These are phyloP conservation scores for Gila orcuttii DNA, from an alignment of 2,113 vertebrate species.

Conservation along the genomic window DNA sequence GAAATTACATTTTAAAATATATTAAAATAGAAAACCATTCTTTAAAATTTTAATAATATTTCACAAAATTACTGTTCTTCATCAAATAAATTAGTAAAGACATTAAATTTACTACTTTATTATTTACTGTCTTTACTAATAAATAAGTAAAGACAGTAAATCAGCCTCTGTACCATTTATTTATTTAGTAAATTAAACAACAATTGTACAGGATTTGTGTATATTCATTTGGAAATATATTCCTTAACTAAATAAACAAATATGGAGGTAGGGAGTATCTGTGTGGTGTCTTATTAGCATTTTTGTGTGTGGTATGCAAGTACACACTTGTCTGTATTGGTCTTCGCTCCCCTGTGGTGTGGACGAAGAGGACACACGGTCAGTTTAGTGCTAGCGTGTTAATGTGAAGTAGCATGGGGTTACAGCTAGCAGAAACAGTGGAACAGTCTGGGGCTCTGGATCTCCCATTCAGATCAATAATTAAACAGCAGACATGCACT, in stretches of 20 bases:
- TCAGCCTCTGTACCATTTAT: neutral
- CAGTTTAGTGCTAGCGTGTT: slow-evolving; percentile 9
- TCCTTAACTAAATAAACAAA: neutral
- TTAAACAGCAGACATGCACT: slow-evolving; percentile 40
- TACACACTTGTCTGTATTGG: slow-evolving; percentile 11
- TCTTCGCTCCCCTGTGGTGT: neutral
- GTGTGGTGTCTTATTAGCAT: neutral
- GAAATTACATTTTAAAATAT: too few species aligned
- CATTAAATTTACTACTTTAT: too few species aligned
- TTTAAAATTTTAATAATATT: neutral
- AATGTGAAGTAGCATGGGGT: slow-evolving; percentile 13
- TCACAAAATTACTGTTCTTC: neutral
- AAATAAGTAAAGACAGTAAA: too few species aligned
- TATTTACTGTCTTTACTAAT: too few species aligned
- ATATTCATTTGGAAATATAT: neutral
- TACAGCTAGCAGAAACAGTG: neutral
- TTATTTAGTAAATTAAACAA: neutral
- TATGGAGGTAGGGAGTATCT: neutral
- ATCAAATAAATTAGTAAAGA: neutral
- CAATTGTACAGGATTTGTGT: neutral
- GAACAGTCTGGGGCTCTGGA: slow-evolving; percentile 10
- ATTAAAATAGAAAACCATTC: neutral
- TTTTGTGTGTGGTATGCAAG: neutral
- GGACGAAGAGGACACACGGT: slow-evolving; percentile 22
- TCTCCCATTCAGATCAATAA: slow-evolving; percentile 36